Conservation (phyloP, 2,888 invertebrate genomes). For the Deilephila elpenor region DNA sequence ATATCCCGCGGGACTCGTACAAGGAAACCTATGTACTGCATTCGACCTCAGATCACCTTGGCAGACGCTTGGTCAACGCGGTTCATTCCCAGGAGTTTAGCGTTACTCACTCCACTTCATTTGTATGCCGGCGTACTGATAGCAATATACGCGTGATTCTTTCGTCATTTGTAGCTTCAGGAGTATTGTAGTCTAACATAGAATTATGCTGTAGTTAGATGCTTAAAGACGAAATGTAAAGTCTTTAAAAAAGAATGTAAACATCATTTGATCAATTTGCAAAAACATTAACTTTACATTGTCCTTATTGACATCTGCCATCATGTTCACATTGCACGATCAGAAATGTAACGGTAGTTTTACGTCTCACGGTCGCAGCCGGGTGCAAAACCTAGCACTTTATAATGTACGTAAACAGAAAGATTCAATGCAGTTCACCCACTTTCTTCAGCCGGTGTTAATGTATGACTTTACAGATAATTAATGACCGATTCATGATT, state of each 20-base stretch:
- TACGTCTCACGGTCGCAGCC: not conserved
- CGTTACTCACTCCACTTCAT: not conserved
- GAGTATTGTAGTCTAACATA: no score
- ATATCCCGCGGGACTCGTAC: not conserved
- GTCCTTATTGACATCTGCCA: no score
- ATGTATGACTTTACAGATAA: not conserved
- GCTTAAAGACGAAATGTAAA: no score
- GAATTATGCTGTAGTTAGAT: no score
- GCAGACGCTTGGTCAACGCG: constrained; percentile 2
- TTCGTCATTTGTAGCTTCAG: no score
- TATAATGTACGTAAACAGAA: not conserved
- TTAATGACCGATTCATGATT: constrained; percentile 3
- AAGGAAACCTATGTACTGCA: not conserved
- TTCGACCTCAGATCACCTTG: not conserved
- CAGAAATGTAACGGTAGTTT: not conserved
- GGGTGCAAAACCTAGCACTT: not conserved
- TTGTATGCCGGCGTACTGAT: not conserved
- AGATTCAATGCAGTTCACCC: constrained; percentile 6
- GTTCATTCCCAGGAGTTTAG: not conserved
- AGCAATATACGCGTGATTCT: not conserved
- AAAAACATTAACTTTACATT: no score
- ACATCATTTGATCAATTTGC: no score
- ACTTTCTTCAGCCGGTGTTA: constrained; percentile 6
- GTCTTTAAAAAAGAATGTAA: no score
- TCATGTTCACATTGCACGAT: not conserved